Conservation (phyloP, 2,113 vertebrate genomes). For the Calonectris borealis region DNA sequence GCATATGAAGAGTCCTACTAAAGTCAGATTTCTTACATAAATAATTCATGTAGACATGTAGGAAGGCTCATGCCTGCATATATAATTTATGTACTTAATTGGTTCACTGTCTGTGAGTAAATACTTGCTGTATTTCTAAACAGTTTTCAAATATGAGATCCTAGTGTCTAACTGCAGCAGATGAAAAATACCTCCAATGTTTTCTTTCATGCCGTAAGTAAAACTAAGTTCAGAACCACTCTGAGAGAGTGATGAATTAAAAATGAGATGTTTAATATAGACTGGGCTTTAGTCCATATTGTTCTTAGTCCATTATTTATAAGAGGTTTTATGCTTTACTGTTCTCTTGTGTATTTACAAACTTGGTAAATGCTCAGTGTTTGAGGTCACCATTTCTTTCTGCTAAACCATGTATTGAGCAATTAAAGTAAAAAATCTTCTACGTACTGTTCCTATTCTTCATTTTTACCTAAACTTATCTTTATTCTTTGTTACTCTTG, state of each 20-base stretch:
- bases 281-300: neutral
- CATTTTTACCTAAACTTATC: neutral
- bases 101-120: neutral
- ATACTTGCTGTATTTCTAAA: neutral
- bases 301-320: neutral
- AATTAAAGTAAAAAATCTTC: neutral
- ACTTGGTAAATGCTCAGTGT: neutral
- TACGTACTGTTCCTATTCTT: neutral
- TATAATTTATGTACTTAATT: neutral
- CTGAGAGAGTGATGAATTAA: neutral
- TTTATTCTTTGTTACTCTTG: neutral
- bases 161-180: neutral
- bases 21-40: neutral
- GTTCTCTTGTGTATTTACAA: neutral
- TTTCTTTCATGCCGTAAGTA: neutral
- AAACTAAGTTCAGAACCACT: neutral
- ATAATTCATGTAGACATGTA: neutral
- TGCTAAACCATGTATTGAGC: neutral
- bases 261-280: conserved; percentile 14
- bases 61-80: neutral
- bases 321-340: neutral
- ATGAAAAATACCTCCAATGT: neutral
- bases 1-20: neutral
- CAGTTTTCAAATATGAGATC: neutral
- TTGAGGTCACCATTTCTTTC: neutral